A percentile compares a stretch with the other conserved stretches of the same genome.
These are phyloP conservation scores for Pyrocephalus nanus DNA, from an alignment of 2,797 vertebrate species.

Conservation along the genomic window DNA sequence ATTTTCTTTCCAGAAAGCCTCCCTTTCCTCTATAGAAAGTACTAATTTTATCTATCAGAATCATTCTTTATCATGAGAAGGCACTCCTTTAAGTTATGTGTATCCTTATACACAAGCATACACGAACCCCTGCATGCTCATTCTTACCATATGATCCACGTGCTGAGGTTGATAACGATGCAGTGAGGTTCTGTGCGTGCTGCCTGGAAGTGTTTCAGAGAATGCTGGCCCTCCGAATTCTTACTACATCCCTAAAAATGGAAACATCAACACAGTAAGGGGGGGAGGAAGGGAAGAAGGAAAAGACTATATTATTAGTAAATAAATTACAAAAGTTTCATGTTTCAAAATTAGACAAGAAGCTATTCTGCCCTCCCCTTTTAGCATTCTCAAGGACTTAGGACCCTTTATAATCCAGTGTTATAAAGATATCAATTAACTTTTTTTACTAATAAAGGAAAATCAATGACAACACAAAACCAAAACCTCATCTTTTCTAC, in stretches of 20 bases:
- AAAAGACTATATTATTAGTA: background rate
- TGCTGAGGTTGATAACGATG: slow-evolving; percentile 90
- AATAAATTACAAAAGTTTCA: background rate
- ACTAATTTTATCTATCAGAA: background rate
- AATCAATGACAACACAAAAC: background rate
- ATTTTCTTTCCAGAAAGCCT: background rate
- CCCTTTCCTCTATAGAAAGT: background rate
- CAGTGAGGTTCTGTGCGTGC: slow-evolving; percentile 86
- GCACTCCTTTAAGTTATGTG: background rate
- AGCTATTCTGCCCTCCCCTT: background rate
- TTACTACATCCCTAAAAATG: slow-evolving; percentile 87
- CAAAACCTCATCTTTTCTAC: background rate
- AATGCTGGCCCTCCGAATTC: slow-evolving; percentile 88
- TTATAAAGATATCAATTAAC: background rate
- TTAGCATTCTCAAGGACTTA: background rate
- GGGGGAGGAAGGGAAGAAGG: background rate
- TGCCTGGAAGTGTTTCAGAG: slow-evolving; percentile 87
- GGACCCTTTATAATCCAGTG: background rate
- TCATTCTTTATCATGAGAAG: background rate
- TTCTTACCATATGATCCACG: slow-evolving; percentile 94
- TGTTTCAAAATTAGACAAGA: background rate
- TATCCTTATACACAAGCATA: background rate
- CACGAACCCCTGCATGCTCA: background rate
- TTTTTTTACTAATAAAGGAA: background rate
- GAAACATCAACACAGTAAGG: background rate